Evolutionary conservation across 2,888 invertebrate genomes (phyloP), one percentile per base, ranked within the genome.

Genomic region (Lapara coniferarum): DNA sequence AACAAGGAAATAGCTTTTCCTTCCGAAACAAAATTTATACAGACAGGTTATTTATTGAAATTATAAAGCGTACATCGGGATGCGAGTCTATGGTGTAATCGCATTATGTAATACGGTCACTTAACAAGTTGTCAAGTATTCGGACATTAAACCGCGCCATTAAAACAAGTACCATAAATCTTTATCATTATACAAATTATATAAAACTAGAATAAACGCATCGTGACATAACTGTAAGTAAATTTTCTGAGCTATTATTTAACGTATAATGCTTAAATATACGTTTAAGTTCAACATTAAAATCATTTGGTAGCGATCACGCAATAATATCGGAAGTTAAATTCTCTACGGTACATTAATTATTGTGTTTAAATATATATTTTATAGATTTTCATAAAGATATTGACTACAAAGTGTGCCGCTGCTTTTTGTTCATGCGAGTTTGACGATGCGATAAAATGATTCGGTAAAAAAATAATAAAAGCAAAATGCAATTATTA

Each of bases 221-320:
- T 63, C 19, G 46, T 19, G 13, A 53, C 63, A 12, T 69, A 66
- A 53, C 66, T 46, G 37, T 66, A 51, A 49, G 25, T n/a, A n/a
- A 19, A 52, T 68, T 57, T 46, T 37, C 52, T 19, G 59, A 30
- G 10, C 52, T 63, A 63, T 63, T 63, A 49, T 63, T 19, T 49
- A 7, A 49, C 46, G 19, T 49, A 19, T 49, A 13, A 19, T 49
- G 63, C 16, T 63, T 63, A 63, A 49, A 19, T 44, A 49, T 63
- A 72, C 67, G 70, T 74, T 75, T 74, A 74, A 46, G 44, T 46
- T 53, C 68, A 73, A 30, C 44, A 67, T 67, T 30, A 72, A 70
- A 74, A 63, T 63, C 49, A 49, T 72, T 73, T 67, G 71, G 73
- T 73, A 78, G 73, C 69, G 66, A 73, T 71, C 69, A 72, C 74